Percentiles rank a stretch among this genome's conserved stretches.
These are phyloP conservation scores for Typhlomys cinereus DNA, from an alignment of 2,113 vertebrate species.

Conservation along the genomic window DNA sequence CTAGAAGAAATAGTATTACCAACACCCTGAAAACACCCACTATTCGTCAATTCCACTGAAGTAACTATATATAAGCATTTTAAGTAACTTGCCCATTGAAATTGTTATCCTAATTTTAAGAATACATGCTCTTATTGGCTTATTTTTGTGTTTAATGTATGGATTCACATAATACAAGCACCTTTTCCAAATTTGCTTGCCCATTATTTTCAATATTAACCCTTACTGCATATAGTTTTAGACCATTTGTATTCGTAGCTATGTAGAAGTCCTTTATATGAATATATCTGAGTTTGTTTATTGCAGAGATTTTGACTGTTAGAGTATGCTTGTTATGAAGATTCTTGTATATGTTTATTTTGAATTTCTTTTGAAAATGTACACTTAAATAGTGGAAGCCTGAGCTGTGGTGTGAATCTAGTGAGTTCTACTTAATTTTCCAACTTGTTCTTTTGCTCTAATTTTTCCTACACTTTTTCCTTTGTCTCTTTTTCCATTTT, in stretches of 20 bases:
- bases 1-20: background rate
- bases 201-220: background rate
- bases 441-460: background rate
- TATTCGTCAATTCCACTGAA: background rate
- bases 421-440: background rate
- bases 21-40: background rate
- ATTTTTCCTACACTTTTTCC: background rate
- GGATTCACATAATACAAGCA: background rate
- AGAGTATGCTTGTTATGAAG: background rate
- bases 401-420: background rate
- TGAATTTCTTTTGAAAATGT: background rate
- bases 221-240: background rate
- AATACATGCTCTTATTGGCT: background rate
- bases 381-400: background rate
- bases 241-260: background rate
- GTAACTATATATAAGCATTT: background rate
- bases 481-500: background rate
- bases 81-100: background rate
- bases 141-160: background rate
- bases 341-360: background rate
- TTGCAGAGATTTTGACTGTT: background rate
- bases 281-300: background rate
- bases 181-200: background rate
- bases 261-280: background rate
- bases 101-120: background rate